These are phyloP conservation scores for Tauraco hartlaubi DNA, from an alignment of 2,797 vertebrate genomes.

Conservation along the genomic window DNA sequence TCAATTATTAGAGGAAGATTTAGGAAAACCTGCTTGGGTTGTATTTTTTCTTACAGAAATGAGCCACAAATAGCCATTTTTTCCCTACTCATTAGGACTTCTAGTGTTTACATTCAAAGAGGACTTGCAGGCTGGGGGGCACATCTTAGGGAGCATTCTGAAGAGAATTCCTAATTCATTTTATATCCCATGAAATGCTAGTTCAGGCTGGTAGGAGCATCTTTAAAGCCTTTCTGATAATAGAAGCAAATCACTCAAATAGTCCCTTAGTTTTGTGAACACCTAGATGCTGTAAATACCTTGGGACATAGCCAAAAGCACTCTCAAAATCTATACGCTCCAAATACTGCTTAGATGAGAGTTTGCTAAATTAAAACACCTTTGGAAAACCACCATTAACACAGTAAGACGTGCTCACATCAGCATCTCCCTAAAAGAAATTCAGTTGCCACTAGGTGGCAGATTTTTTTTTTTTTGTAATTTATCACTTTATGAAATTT, in stretches of 20 bases:
- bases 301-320: neutral
- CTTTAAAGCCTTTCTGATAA: neutral
- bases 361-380: neutral
- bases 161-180: neutral
- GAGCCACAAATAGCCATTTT: neutral
- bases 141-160: neutral
- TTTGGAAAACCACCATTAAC: neutral
- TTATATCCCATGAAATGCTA: neutral
- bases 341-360: neutral
- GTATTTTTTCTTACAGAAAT: neutral
- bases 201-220: neutral
- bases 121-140: neutral
- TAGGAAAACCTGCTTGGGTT: neutral
- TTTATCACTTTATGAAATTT: neutral
- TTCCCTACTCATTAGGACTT: neutral
- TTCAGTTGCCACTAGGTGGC: conserved; percentile 65
- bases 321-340: neutral
- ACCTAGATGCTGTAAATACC: neutral
- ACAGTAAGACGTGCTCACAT: neutral
- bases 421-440: neutral
- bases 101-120: neutral
- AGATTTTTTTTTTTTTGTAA: neutral
- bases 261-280: neutral
- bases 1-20: neutral
- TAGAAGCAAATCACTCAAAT: neutral